A percentile compares a stretch with the other conserved stretches of the same genome.
Evolutionary conservation across 2,888 invertebrate genomes (phyloP).

Genomic region (Clitarchus hookeri): DNA sequence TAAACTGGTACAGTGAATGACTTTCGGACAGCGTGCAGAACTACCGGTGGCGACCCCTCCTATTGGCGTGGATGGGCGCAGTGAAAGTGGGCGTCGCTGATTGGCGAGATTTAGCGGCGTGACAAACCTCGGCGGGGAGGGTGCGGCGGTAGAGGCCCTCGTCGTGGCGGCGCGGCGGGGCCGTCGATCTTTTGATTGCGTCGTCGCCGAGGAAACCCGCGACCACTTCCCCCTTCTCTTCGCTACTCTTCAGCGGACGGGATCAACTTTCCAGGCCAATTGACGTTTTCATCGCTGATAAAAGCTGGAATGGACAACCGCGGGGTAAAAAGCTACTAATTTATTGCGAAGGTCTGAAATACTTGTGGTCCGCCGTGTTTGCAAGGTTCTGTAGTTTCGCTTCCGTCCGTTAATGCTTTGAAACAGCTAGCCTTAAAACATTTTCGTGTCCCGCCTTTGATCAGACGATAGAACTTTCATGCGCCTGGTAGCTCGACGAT

Average conservation of each 20-base stretch:
- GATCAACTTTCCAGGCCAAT: constrained; percentile 6
- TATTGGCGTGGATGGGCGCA: not conserved
- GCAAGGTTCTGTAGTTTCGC: not conserved
- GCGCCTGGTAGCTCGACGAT: not conserved
- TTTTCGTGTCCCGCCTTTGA: too few species aligned
- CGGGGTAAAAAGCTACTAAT: not conserved
- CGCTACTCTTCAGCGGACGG: not conserved
- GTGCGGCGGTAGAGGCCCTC: not conserved
- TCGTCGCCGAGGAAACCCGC: not conserved
- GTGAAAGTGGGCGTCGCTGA: not conserved
- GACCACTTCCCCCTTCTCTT: not conserved
- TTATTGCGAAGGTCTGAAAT: not conserved
- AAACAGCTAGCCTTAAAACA: not conserved
- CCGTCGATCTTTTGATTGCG: constrained; percentile 6
- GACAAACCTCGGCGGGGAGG: not conserved
- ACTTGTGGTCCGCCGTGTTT: not conserved
- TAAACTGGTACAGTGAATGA: not conserved
- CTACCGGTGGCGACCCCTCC: not conserved
- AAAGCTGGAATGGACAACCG: not conserved
- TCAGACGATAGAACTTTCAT: not conserved
- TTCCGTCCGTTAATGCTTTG: not conserved
- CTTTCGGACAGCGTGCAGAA: not conserved
- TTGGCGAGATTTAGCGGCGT: not conserved
- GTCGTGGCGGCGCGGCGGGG: not conserved
- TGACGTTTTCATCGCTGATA: constrained; percentile 8